phyloP scores from a whole-genome alignment of 2,888 invertebrate species.

The Drosophila buzzatii region DNA sequence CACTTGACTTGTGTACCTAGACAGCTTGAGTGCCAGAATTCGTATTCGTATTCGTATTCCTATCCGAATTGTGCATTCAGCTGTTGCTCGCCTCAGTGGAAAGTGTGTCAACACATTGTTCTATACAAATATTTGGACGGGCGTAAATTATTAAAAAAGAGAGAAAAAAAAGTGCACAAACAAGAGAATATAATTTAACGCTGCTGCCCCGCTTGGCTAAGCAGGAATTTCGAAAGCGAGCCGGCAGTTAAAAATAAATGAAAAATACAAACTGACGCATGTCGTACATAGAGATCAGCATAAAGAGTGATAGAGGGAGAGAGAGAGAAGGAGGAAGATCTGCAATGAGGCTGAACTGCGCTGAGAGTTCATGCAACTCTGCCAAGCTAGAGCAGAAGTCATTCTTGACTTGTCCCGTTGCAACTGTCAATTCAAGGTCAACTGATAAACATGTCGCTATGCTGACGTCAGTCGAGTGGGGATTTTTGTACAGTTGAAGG shows the following conservation, averaged over 20 bases:
- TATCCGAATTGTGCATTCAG: conserved; percentile 56
- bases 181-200: conserved; percentile 1
- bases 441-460: neutral
- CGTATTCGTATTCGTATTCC: neutral
- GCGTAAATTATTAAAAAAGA: conserved; percentile 44
- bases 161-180: conserved; percentile 18
- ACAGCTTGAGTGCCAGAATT: conserved; percentile 27
- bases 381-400: neutral
- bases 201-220: conserved; percentile 47
- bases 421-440: conserved; percentile 19
- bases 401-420: conserved; percentile 31
- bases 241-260: conserved; percentile 25
- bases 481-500: neutral
- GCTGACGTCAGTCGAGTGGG: conserved; percentile 23
- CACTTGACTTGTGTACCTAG: conserved; percentile 31
- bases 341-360: neutral
- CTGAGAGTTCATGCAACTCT: neutral
- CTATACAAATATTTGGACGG: conserved; percentile 55
- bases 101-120: conserved; percentile 67
- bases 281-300: conserved; percentile 26
- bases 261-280: conserved; percentile 11
- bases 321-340: neutral
- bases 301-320: no score
- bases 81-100: conserved; percentile 35
- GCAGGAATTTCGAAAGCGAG: conserved; percentile 60